Percentiles rank a stretch among this genome's conserved stretches.
Conservation (phyloP, 1,140 invertebrate species). For the Drosophila suzukii region DNA sequence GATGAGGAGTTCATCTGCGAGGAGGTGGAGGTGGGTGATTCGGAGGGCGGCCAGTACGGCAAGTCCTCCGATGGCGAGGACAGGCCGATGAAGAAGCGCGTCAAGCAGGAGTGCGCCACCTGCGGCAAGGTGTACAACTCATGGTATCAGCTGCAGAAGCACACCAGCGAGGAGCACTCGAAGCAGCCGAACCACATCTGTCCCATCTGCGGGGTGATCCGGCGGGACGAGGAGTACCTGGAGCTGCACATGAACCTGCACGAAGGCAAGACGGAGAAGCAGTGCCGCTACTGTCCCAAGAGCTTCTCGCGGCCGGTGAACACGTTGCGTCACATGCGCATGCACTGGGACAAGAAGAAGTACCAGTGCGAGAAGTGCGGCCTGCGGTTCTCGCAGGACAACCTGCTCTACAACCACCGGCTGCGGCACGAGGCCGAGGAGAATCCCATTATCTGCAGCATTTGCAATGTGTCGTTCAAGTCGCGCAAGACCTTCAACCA, state of each 20-base stretch:
- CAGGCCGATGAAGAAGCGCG: slow-evolving; percentile 35
- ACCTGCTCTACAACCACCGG: slow-evolving; percentile 76
- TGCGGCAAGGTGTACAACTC: slow-evolving; percentile 66
- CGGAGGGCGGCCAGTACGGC: slow-evolving; percentile 8
- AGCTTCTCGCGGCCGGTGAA: slow-evolving; percentile 75
- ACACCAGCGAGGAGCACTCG: slow-evolving; percentile 69
- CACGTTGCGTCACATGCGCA: slow-evolving; percentile 78
- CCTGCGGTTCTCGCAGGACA: slow-evolving; percentile 72
- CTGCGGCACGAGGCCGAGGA: slow-evolving; percentile 79
- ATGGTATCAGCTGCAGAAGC: slow-evolving; percentile 68
- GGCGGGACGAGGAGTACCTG: slow-evolving; percentile 76
- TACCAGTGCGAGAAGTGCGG: slow-evolving; percentile 83
- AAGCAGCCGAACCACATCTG: slow-evolving; percentile 62
- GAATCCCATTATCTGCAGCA: slow-evolving; percentile 78
- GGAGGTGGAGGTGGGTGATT: slow-evolving; percentile 34
- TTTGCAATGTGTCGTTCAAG: slow-evolving; percentile 80
- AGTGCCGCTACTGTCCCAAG: slow-evolving; percentile 78
- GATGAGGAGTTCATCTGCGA: slow-evolving; percentile 59
- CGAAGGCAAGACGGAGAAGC: slow-evolving; percentile 78
- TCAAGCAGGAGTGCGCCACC: slow-evolving; percentile 59
- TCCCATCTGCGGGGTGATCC: slow-evolving; percentile 69
- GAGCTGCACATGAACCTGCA: slow-evolving; percentile 82
- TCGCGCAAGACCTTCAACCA: slow-evolving; percentile 80
- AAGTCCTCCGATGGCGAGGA: slow-evolving; percentile 26
- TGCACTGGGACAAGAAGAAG: slow-evolving; percentile 83